Evolutionary conservation across 2,797 vertebrate species (phyloP).

Genomic region (Sarcoramphus papa): DNA sequence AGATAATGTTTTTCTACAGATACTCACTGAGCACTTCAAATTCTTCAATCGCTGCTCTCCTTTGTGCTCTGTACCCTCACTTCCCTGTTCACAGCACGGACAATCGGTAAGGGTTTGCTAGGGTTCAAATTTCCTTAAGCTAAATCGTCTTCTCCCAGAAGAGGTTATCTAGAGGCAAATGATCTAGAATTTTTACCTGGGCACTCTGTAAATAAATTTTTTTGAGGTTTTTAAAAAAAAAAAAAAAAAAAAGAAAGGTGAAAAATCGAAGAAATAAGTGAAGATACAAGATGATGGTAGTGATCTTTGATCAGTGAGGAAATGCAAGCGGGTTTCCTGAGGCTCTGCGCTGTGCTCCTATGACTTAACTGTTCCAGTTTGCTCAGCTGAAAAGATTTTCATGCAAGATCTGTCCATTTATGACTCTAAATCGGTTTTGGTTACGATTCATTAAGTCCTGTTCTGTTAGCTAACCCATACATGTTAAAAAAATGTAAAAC

Average conservation of each 20-base stretch:
- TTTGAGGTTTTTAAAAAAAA: neutral
- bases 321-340: neutral
- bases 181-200: neutral
- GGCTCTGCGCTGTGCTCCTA: neutral
- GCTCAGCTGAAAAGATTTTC: neutral
- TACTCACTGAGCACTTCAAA: conserved; percentile 95
- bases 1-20: conserved; percentile 61
- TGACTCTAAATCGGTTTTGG: neutral
- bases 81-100: conserved; percentile 97
- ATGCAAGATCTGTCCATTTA: neutral
- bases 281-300: neutral
- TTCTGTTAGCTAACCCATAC: neutral
- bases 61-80: conserved; percentile 95
- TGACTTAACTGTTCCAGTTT: neutral
- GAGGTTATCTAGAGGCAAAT: neutral
- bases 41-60: conserved; percentile 93
- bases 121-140: neutral
- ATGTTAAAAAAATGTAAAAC: neutral
- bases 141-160: neutral
- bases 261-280: neutral
- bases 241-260: neutral
- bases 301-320: neutral
- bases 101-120: conserved; percentile 82
- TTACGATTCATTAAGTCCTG: neutral
- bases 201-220: neutral